phyloP scores from a whole-genome alignment of 2,113 vertebrate species.

The Lota lota region DNA sequence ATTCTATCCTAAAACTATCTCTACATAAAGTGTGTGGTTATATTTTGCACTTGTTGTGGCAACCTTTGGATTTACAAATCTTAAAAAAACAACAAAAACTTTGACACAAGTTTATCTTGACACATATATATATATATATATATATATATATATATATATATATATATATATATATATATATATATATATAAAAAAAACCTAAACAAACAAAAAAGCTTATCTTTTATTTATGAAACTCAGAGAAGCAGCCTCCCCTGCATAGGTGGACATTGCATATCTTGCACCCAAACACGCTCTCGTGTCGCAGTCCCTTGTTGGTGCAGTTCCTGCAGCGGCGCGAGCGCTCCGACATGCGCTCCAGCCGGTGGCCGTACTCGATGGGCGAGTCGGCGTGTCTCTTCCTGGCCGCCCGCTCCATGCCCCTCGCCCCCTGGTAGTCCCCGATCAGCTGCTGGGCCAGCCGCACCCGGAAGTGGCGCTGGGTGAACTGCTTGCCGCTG shows the following conservation, averaged over 20 bases:
- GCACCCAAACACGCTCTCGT: constrained; percentile 80
- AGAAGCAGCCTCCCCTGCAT: constrained; percentile 80
- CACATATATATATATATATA: constrained; percentile 59
- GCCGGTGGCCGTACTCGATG: constrained; percentile 79
- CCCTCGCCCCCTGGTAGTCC: constrained; percentile 77
- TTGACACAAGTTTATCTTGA: constrained; percentile 51
- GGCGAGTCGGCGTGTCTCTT: constrained; percentile 78
- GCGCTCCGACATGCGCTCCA: constrained; percentile 81
- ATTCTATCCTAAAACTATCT: constrained; percentile 69
- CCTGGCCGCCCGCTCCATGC: constrained; percentile 77
- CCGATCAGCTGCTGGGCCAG: constrained; percentile 80
- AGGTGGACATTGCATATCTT: constrained; percentile 83
- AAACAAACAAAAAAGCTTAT: constrained; percentile 39
- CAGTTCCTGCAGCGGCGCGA: constrained; percentile 79
- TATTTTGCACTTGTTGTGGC: constrained; percentile 73
- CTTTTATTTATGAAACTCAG: constrained; percentile 80
- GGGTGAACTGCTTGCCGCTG: constrained; percentile 78
- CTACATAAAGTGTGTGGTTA: constrained; percentile 72
- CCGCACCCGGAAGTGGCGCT: constrained; percentile 78
- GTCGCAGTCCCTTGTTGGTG: constrained; percentile 79
- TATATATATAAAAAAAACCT: constrained; percentile 5
- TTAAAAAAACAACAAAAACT: constrained; percentile 40
- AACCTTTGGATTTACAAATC: constrained; percentile 74
- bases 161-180: constrained; percentile 51
- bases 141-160: constrained; percentile 34